Percentiles rank a stretch among this genome's conserved stretches.
Conservation (phyloP, 2,797 vertebrate species). For the Acipenser ruthenus region DNA sequence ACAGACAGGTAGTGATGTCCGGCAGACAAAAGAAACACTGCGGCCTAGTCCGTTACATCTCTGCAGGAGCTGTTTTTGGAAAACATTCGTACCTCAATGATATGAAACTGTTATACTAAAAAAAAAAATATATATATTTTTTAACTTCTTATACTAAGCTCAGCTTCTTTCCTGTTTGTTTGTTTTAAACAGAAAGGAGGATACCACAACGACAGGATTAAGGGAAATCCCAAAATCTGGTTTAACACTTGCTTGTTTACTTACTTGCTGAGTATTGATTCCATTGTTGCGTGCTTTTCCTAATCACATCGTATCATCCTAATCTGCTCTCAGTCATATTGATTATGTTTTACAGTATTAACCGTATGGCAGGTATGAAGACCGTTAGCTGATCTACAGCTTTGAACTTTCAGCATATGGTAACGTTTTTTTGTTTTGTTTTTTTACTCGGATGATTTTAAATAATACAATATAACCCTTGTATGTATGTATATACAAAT, state of each 20-base stretch:
- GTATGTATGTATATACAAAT: too few species aligned
- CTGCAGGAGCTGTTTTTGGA: too few species aligned
- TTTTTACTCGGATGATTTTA: too few species aligned
- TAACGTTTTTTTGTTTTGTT: neutral
- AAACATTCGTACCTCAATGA: too few species aligned
- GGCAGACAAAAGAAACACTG: constrained; percentile 33
- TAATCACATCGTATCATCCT: constrained; percentile 44
- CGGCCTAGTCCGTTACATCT: too few species aligned
- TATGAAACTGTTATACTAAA: too few species aligned
- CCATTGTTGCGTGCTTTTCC: constrained; percentile 13
- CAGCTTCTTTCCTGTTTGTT: too few species aligned
- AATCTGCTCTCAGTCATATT: constrained; percentile 57
- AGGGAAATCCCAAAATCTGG: constrained; percentile 18
- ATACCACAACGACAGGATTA: constrained; percentile 12
- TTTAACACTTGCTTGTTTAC: constrained; percentile 14
- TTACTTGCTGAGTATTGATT: constrained; percentile 27
- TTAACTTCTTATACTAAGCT: too few species aligned
- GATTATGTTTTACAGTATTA: constrained; percentile 63
- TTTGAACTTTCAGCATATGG: neutral
- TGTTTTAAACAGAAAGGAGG: too few species aligned
- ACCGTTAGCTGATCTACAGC: neutral
- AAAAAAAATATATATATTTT: too few species aligned
- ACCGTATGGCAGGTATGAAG: constrained; percentile 22
- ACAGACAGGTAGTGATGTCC: constrained; percentile 54
- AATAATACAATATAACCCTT: too few species aligned